phyloP scores from a whole-genome alignment of 2,113 vertebrate genomes.

The Calyptommatus sinebrachiatus region DNA sequence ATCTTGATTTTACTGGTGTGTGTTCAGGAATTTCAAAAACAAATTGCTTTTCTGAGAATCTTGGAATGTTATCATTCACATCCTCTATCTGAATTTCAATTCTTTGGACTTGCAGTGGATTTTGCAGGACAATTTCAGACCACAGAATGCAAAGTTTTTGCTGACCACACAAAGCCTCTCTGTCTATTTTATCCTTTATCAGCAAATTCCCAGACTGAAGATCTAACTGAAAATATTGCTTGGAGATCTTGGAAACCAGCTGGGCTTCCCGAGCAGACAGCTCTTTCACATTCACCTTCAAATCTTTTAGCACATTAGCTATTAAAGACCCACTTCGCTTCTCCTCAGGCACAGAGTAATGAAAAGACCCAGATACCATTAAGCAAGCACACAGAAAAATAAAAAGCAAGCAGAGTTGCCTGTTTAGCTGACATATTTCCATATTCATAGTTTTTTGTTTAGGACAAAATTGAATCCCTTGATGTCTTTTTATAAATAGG shows the following conservation, averaged over 20 bases:
- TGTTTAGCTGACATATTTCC: conserved; percentile 9
- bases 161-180: conserved; percentile 74
- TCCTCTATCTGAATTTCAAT: conserved; percentile 69
- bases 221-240: conserved; percentile 69
- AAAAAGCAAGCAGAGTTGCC: conserved; percentile 51
- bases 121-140: conserved; percentile 65
- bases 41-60: conserved; percentile 51
- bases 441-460: not conserved
- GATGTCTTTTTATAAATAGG: not conserved
- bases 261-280: conserved; percentile 66
- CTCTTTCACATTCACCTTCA: conserved; percentile 72
- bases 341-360: conserved; percentile 75
- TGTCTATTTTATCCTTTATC: conserved; percentile 75
- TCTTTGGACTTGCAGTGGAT: conserved; percentile 66
- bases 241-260: conserved; percentile 71
- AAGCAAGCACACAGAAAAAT: conserved; percentile 23
- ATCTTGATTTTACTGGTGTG: conserved; percentile 63
- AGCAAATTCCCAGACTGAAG: conserved; percentile 68
- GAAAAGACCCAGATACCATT: conserved; percentile 44
- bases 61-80: conserved; percentile 49
- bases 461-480: not conserved
- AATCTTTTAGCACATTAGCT: conserved; percentile 54
- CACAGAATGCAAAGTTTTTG: conserved; percentile 58
- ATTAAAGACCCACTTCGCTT: conserved; percentile 66
- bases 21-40: conserved; percentile 69